Base-by-base conservation (phyloP, 2,888 invertebrate genomes). In the Gymnosoma rotundatum region DNA sequence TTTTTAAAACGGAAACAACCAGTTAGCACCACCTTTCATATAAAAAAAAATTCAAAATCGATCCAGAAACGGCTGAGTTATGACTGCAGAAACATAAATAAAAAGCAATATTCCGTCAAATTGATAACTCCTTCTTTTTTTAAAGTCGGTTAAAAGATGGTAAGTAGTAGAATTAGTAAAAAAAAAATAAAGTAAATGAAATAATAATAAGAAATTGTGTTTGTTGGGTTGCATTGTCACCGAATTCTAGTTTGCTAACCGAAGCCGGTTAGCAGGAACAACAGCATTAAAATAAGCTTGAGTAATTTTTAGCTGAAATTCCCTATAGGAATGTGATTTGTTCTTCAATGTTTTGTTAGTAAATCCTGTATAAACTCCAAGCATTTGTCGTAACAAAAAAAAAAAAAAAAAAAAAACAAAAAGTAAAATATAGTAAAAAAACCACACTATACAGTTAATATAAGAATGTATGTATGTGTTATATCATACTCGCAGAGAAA, bases 241-340 rank as follows among this genome's bases (percentile, higher is more conserved):
- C 61, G 74, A 63, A 63, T 81, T 74, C 8, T 63, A 69, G 74
- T 81, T 75, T 81, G 73, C 76, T 73, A 73, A 63, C 67, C 42
- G 60, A 84, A 80, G 45, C 73, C 83, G 80, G 67, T 80, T 78
- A 73, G 83, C 83, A 84, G 76, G 60, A 80, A 78, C 73, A 84
- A 76, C 76, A 78, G 80, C 80, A 78, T 84, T 78, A 80, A 84
- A 80, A 84, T 84, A 84, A 84, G 78, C 83, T 80, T 73, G 80
- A 84, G 83, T 78, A 84, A 84, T 84, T 84, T 80, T 80, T 78
- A 80, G 83, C 80, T 84, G 64, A 73, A 84, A 84, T 84, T 84
- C 83, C 83, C 80, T 73, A 80, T 80, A 78, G 83, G 83, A 84
- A 84, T 84, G 78, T 84, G 83, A 84, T 84, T 84, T 84, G 83